Conservation (phyloP, 2,113 vertebrate species). For the Phylloscopus whistleri region DNA sequence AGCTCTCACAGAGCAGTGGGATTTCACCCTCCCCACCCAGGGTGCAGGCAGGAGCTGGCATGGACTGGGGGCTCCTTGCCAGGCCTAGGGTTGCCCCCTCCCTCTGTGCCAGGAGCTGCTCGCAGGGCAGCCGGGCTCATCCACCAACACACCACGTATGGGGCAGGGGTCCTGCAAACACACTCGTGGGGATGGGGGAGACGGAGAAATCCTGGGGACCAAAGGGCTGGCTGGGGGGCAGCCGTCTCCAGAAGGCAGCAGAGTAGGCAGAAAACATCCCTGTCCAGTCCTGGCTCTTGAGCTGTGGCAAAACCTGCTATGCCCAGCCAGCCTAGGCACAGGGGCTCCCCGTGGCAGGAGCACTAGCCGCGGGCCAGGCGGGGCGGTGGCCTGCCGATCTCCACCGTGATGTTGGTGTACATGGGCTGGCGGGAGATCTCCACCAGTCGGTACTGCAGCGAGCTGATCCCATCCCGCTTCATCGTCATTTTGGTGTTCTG, state of each 20-base stretch:
- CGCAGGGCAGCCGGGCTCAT: fast-evolving
- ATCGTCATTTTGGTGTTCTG: conserved; percentile 99
- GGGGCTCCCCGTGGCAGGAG: not conserved
- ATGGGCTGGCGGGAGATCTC: conserved; percentile 86
- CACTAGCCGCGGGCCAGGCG: conserved; percentile 85
- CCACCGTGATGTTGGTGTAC: conserved; percentile 97
- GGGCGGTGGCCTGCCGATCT: conserved; percentile 90
- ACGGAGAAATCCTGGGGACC: conserved; percentile 32
- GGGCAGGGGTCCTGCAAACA: conserved; percentile 44
- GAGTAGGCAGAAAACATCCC: conserved; percentile 48
- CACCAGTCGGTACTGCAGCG: conserved; percentile 88
- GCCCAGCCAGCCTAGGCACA: not conserved
- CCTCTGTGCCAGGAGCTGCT: not conserved
- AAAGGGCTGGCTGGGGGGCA: not conserved
- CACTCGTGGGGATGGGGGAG: not conserved
- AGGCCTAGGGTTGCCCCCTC: not conserved
- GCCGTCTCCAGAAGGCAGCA: conserved; percentile 58
- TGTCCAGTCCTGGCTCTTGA: not conserved
- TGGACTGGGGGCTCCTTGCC: not conserved
- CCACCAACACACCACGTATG: conserved; percentile 25
- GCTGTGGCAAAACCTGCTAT: not conserved
- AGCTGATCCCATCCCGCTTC: conserved; percentile 94
- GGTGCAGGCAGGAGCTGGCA: not conserved
- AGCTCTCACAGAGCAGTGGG: not conserved
- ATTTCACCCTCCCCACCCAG: not conserved